Conservation (phyloP, 2,888 invertebrate species). For the Acheta domesticus region DNA sequence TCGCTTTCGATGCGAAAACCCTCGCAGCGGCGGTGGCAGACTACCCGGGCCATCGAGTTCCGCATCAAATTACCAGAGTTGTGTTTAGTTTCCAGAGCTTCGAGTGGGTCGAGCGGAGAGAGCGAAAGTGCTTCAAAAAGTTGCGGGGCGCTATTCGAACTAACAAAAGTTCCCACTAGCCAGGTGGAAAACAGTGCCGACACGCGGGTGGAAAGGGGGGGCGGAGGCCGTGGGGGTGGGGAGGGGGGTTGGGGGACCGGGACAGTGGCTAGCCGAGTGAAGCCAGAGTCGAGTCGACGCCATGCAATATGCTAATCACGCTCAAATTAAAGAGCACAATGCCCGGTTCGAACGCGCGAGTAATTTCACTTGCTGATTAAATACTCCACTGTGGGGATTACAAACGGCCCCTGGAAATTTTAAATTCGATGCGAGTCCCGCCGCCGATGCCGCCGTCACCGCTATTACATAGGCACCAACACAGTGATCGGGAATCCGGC, state of each 20-base stretch:
- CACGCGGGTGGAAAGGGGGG: neutral
- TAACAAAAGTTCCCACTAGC: neutral
- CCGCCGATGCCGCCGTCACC: too few relatives aligned
- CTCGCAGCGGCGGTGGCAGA: too few relatives aligned
- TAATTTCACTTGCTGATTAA: conserved; percentile 18
- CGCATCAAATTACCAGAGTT: neutral
- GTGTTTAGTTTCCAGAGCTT: neutral
- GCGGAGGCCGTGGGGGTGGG: neutral
- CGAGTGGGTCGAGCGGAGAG: neutral
- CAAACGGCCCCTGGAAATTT: neutral
- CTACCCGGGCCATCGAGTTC: too few relatives aligned
- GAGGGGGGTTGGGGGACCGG: neutral
- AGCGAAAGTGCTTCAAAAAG: neutral
- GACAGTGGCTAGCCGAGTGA: neutral
- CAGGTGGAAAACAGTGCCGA: conserved; percentile 2
- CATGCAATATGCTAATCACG: conserved; percentile 5
- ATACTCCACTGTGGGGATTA: conserved; percentile 9
- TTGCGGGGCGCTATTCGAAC: neutral
- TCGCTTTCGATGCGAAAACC: too few relatives aligned
- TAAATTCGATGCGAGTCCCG: neutral
- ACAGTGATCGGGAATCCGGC: too few relatives aligned
- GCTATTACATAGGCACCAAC: too few relatives aligned
- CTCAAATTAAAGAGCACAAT: conserved; percentile 18
- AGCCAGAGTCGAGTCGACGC: neutral
- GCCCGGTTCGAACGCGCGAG: neutral